Percentiles rank a stretch among this genome's conserved stretches.
Conservation (phyloP, 2,113 vertebrate species). For the Lota lota region DNA sequence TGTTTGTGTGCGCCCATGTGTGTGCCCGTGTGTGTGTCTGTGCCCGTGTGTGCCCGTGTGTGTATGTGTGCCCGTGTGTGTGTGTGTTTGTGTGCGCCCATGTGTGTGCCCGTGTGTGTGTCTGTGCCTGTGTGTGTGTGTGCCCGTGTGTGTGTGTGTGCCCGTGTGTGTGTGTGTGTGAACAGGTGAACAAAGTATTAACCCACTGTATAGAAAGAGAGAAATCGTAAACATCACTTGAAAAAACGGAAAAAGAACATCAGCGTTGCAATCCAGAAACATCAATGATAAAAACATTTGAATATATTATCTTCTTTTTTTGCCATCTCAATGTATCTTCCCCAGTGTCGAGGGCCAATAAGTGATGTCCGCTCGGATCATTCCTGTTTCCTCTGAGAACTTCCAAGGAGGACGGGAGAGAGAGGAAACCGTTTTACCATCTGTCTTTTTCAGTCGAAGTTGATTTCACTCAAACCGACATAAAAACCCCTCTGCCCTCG, state of each 20-base stretch:
- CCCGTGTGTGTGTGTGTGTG: neutral
- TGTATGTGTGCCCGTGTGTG: neutral
- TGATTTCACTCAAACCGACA: no score
- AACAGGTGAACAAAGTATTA: conserved; percentile 38
- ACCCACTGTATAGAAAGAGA: conserved; percentile 54
- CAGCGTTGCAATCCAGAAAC: conserved; percentile 63
- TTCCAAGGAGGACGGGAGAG: no score
- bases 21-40: no score
- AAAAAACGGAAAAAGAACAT: conserved; percentile 3
- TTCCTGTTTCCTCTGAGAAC: no score
- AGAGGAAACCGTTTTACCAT: no score
- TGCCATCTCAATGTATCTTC: conserved; percentile 43
- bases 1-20: no score
- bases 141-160: neutral
- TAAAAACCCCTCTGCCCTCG: no score
- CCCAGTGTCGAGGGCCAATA: no score
- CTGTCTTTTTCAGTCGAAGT: no score
- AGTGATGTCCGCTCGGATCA: no score
- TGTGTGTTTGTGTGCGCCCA: neutral
- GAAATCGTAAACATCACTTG: conserved; percentile 60
- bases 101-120: neutral
- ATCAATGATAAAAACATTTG: conserved; percentile 64
- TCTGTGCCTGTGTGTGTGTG: neutral
- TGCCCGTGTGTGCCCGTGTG: no score
- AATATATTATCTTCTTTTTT: conserved; percentile 61